Conservation (phyloP, 2,113 vertebrate genomes). For the Argyrosomus japonicus region DNA sequence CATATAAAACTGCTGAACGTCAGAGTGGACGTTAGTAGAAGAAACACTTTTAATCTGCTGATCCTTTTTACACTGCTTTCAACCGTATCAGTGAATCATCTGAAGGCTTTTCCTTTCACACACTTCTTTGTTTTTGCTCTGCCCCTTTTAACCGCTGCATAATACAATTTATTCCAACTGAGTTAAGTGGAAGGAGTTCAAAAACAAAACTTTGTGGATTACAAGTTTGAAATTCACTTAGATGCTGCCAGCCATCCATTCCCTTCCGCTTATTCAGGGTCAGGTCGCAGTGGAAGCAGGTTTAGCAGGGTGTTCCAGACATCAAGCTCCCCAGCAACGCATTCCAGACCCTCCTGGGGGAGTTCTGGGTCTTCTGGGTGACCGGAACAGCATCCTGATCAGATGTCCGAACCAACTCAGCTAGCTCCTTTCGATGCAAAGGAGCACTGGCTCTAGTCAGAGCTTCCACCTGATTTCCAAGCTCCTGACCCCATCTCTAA, state of each 20-base stretch:
- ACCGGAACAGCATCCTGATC: too few species aligned
- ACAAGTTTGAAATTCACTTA: conserved; percentile 24
- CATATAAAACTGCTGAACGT: conserved; percentile 26
- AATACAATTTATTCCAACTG: conserved; percentile 47
- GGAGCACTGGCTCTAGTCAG: too few species aligned
- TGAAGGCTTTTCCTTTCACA: conserved; percentile 37
- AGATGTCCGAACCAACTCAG: too few species aligned
- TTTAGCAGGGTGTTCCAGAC: too few species aligned
- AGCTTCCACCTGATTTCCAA: too few species aligned
- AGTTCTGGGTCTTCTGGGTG: too few species aligned
- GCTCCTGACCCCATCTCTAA: too few species aligned
- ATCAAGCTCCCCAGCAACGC: too few species aligned
- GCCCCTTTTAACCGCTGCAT: conserved; percentile 52
- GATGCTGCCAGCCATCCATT: neutral
- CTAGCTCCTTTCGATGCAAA: too few species aligned
- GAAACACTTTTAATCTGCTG: conserved; percentile 48
- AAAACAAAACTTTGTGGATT: conserved; percentile 14
- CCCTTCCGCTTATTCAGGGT: too few species aligned
- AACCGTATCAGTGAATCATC: conserved; percentile 44
- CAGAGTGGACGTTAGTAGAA: conserved; percentile 26
- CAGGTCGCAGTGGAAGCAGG: too few species aligned
- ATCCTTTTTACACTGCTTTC: conserved; percentile 48
- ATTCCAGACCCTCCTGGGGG: too few species aligned
- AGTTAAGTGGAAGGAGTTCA: conserved; percentile 24
- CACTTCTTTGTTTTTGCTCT: conserved; percentile 37